Percentiles rank a stretch among this genome's conserved stretches.
These are phyloP conservation scores for Hydropotes inermis DNA, from an alignment of 2,113 vertebrate genomes.

Conservation along the genomic window DNA sequence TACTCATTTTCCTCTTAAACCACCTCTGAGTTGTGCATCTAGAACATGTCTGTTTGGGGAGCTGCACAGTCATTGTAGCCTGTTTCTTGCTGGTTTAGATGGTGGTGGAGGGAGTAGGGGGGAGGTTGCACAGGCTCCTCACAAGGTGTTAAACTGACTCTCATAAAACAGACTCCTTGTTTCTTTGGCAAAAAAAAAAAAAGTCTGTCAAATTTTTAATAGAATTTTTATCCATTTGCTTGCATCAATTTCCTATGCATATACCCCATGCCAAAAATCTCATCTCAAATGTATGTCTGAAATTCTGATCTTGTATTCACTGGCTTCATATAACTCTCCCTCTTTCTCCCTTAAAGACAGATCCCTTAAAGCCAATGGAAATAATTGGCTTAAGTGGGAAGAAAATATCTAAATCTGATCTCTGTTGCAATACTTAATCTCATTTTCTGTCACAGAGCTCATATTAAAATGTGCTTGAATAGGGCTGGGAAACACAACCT, in stretches of 20 bases:
- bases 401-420: not conserved
- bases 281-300: not conserved
- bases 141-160: not conserved
- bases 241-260: not conserved
- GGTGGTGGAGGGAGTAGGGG: not conserved
- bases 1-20: not conserved
- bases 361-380: not conserved
- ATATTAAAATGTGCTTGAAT: not conserved
- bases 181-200: not conserved
- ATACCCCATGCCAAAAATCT: not conserved
- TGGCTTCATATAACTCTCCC: not conserved
- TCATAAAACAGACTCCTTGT: not conserved
- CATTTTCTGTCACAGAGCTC: not conserved
- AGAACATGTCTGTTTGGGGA: not conserved
- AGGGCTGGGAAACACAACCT: not conserved
- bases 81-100: not conserved
- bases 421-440: not conserved
- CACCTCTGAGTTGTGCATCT: not conserved
- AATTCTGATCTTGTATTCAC: not conserved
- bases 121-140: not conserved
- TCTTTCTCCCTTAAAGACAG: not conserved
- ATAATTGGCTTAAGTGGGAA: not conserved
- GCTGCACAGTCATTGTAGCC: no score
- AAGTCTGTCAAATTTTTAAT: not conserved
- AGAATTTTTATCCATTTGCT: not conserved